Percentiles rank a stretch among this genome's conserved stretches.
Conservation (phyloP, 2,888 invertebrate genomes). For the Lepidocyrtoides sp. region DNA sequence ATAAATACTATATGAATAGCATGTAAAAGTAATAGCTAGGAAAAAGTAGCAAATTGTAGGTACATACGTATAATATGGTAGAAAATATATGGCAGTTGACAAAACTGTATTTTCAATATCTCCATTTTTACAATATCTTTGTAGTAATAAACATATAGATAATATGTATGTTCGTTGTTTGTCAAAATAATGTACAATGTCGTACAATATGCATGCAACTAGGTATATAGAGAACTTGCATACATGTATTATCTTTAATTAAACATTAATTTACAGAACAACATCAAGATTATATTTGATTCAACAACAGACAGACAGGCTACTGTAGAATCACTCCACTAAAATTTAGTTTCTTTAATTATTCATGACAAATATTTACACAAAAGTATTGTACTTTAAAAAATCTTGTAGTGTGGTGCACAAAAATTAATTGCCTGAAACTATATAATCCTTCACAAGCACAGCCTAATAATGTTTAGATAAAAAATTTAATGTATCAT, state of each 20-base stretch:
- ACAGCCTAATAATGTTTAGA: too few species aligned
- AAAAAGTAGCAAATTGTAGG: background rate
- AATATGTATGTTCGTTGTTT: background rate
- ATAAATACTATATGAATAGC: too few species aligned
- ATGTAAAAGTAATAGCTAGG: background rate
- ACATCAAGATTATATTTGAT: too few species aligned
- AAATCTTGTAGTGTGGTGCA: constrained; percentile 15
- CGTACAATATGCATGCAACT: background rate
- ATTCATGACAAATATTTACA: background rate
- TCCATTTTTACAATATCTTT: constrained; percentile 40
- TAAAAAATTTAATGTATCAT: too few species aligned
- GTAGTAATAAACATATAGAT: too few species aligned
- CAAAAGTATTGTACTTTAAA: background rate
- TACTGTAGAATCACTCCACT: background rate
- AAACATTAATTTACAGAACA: too few species aligned
- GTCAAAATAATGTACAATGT: background rate
- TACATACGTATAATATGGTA: background rate
- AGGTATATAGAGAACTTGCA: background rate
- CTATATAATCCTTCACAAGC: background rate
- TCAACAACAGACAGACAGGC: too few species aligned
- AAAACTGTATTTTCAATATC: constrained; percentile 37
- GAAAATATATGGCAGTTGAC: background rate
- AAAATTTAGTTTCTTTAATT: background rate
- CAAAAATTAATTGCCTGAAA: constrained; percentile 22
- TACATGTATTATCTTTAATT: too few species aligned